These are phyloP conservation scores for Echinops telfairi DNA, from an alignment of 2,113 vertebrate species.

Conservation along the genomic window DNA sequence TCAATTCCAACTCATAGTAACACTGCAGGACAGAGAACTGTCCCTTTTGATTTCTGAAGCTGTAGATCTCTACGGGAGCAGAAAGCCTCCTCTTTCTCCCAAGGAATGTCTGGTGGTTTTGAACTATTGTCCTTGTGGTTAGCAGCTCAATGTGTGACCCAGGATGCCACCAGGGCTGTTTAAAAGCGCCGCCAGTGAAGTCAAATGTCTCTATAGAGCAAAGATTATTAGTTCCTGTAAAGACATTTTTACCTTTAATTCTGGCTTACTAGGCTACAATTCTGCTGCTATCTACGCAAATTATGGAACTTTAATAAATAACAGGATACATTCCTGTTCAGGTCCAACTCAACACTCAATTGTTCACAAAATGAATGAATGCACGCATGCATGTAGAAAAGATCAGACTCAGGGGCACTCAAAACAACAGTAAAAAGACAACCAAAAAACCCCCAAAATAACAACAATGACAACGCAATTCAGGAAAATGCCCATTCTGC, in stretches of 20 bases:
- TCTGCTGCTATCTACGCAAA: neutral
- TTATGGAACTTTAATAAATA: neutral
- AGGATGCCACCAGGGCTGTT: too few relatives aligned
- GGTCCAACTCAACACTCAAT: neutral
- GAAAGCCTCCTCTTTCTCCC: too few relatives aligned
- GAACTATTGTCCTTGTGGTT: too few relatives aligned
- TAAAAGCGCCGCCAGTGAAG: neutral
- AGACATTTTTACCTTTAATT: constrained; percentile 19
- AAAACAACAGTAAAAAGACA: neutral
- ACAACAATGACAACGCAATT: neutral
- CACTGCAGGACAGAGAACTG: too few relatives aligned
- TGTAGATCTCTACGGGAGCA: too few relatives aligned
- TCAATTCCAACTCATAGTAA: neutral
- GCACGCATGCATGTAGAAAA: neutral
- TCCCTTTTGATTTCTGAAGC: too few relatives aligned
- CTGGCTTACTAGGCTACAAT: neutral
- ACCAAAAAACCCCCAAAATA: neutral
- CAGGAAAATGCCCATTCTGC: neutral
- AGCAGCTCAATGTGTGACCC: too few relatives aligned
- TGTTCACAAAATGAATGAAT: constrained; percentile 59
- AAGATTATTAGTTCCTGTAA: too few relatives aligned
- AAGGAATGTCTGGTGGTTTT: too few relatives aligned
- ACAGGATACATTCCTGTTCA: constrained; percentile 22
- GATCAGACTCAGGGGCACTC: neutral
- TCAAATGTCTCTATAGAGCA: neutral